These are phyloP conservation scores for Lordiphosa mommai DNA, from an alignment of 1,140 invertebrate genomes.

Conservation along the genomic window DNA sequence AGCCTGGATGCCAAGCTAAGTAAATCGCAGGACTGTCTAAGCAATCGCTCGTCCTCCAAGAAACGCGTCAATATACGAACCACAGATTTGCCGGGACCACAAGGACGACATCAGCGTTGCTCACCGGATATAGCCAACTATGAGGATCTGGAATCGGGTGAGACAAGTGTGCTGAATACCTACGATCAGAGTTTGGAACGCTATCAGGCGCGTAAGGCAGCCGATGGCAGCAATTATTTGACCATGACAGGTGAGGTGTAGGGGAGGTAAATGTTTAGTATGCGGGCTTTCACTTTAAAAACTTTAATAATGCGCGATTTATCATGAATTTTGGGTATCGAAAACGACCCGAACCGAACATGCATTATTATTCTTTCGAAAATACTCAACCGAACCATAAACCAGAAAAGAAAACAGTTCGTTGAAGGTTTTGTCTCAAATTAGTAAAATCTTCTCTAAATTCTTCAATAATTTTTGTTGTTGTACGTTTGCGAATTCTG, in stretches of 20 bases:
- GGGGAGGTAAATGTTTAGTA: no score
- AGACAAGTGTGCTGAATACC: slow-evolving; percentile 81
- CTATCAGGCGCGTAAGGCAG: slow-evolving; percentile 80
- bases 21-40: slow-evolving; percentile 79
- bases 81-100: slow-evolving; percentile 41
- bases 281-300: no score
- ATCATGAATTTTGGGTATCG: no score
- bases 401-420: no score
- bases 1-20: slow-evolving; percentile 73
- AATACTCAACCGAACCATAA: no score
- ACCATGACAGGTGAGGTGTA: slow-evolving; percentile 81
- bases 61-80: slow-evolving; percentile 84
- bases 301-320: no score
- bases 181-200: slow-evolving; percentile 80
- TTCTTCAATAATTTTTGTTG: no score
- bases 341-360: no score
- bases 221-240: slow-evolving; percentile 81
- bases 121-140: slow-evolving; percentile 72
- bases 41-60: slow-evolving; percentile 81
- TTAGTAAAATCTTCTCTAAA: no score
- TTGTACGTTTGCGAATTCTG: no score
- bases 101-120: slow-evolving; percentile 52
- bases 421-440: no score
- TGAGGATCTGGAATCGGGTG: slow-evolving; percentile 79
- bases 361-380: no score